Conservation (phyloP, 2,888 invertebrate genomes). For the Tetramorium bicarinatum region DNA sequence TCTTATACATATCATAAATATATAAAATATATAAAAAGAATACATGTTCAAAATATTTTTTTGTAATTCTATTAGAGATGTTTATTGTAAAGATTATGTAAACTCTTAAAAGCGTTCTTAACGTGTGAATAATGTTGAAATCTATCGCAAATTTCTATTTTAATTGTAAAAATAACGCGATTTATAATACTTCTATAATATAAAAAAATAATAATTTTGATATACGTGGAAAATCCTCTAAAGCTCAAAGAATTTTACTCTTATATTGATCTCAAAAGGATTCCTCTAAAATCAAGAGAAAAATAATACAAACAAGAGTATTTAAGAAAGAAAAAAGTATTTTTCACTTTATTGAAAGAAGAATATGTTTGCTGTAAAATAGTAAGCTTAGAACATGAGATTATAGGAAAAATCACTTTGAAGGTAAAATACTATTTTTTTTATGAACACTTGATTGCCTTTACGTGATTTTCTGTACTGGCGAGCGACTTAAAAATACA, state of each 20-base stretch:
- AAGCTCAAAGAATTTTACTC: no score
- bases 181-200: slow-evolving; percentile 7
- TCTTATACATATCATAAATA: neutral
- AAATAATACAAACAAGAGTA: no score
- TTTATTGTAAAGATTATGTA: neutral
- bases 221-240: no score
- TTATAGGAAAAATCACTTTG: no score
- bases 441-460: neutral
- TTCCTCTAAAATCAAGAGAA: no score
- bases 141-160: neutral
- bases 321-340: no score
- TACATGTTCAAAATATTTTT: neutral
- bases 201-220: no score
- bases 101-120: neutral
- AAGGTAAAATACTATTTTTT: no score
- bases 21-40: neutral
- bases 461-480: neutral
- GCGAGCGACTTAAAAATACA: slow-evolving; percentile 9
- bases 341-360: no score
- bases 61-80: neutral
- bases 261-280: no score
- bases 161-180: neutral
- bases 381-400: no score
- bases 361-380: no score
- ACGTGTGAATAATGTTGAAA: neutral